phyloP scores from a whole-genome alignment of 2,797 vertebrate genomes.

The Parotocinclus haroldoi region DNA sequence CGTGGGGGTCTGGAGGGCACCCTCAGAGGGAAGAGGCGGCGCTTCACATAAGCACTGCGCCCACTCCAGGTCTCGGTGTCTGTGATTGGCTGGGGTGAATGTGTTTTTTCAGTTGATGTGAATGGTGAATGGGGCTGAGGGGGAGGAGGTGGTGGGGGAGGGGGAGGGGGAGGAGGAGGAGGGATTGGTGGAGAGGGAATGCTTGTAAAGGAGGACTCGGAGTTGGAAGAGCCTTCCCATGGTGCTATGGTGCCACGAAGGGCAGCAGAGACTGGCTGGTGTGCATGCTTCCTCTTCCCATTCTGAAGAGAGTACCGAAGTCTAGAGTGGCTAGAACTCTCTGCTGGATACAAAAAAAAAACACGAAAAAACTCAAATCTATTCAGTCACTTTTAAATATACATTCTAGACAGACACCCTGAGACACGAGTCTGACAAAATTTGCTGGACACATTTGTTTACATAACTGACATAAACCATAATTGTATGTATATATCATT shows the following conservation, averaged over 20 bases:
- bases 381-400: too few relatives aligned
- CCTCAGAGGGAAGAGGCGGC: slow-evolving; percentile 44
- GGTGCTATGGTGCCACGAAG: slow-evolving; percentile 62
- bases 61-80: slow-evolving; percentile 20
- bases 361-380: too few relatives aligned
- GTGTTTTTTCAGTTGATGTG: slow-evolving; percentile 8
- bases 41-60: slow-evolving; percentile 33
- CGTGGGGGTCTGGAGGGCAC: slow-evolving; percentile 53
- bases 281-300: slow-evolving; percentile 39
- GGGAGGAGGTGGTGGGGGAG: slow-evolving; percentile 13
- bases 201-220: slow-evolving; percentile 64
- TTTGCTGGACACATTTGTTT: too few relatives aligned
- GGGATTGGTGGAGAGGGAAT: slow-evolving; percentile 53
- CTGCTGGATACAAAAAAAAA: slow-evolving; percentile 33
- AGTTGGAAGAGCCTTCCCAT: slow-evolving; percentile 59
- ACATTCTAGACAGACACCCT: too few relatives aligned
- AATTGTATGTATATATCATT: too few relatives aligned
- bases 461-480: too few relatives aligned
- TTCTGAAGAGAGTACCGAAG: slow-evolving; percentile 41
- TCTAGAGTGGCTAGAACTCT: slow-evolving; percentile 40
- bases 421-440: too few relatives aligned
- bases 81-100: slow-evolving; percentile 32
- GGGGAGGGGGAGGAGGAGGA: slow-evolving; percentile 42
- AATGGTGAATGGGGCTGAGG: slow-evolving; percentile 39
- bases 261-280: slow-evolving; percentile 34